A percentile compares a stretch with the other conserved stretches of the same genome.
Conservation (phyloP, 2,113 vertebrate genomes). For the Beaufortia kweichowensis region DNA sequence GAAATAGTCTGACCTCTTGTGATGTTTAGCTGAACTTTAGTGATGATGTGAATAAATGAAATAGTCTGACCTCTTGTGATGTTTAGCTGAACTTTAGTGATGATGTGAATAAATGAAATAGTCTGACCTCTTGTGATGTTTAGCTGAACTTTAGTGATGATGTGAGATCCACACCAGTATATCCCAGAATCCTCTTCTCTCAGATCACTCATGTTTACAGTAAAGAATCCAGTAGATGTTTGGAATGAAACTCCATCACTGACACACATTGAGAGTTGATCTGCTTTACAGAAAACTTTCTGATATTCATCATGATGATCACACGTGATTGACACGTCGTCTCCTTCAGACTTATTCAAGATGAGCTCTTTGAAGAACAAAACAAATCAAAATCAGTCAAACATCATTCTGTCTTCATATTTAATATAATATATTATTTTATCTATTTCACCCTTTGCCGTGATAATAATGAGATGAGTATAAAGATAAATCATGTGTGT, state of each 20-base stretch:
- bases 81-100: background rate
- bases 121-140: background rate
- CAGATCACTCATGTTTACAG: constrained; percentile 43
- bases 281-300: constrained; percentile 15
- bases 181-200: constrained; percentile 55
- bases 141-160: background rate
- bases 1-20: background rate
- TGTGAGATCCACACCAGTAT: constrained; percentile 56
- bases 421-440: too few species aligned
- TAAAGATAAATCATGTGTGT: background rate
- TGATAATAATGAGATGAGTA: background rate
- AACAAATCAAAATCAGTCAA: background rate
- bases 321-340: constrained; percentile 13
- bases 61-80: background rate
- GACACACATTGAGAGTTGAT: constrained; percentile 7
- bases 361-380: background rate
- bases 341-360: constrained; percentile 25
- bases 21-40: background rate
- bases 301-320: constrained; percentile 12
- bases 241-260: constrained; percentile 32
- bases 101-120: background rate
- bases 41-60: too few species aligned
- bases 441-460: background rate
- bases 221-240: constrained; percentile 29
- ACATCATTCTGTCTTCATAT: background rate